Evolutionary conservation across 2,888 invertebrate genomes (phyloP).

Genomic region (Sepioteuthis lessoniana): DNA sequence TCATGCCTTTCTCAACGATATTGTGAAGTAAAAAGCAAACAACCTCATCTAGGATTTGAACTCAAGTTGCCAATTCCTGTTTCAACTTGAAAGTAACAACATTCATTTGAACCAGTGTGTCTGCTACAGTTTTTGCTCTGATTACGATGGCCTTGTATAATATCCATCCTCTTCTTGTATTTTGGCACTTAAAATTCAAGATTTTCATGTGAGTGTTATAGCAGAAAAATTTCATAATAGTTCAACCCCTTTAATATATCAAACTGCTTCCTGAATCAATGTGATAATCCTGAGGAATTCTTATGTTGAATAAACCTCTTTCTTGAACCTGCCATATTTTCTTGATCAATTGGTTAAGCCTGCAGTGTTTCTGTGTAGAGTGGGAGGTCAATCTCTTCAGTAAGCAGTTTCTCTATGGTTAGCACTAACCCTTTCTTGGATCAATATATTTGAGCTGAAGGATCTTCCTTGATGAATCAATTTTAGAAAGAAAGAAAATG

Average conservation of each 20-base stretch:
- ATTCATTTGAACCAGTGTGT: too few species aligned
- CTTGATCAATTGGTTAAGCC: background rate
- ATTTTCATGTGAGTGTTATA: too few species aligned
- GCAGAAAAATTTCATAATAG: background rate
- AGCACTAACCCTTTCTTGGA: background rate
- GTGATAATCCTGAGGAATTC: background rate
- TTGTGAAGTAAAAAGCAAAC: too few species aligned
- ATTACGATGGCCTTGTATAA: too few species aligned
- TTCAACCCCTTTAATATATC: conserved; percentile 18
- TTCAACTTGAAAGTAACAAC: too few species aligned
- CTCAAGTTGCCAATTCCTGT: too few species aligned
- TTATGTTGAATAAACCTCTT: background rate
- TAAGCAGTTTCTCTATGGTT: background rate
- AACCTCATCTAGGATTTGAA: too few species aligned
- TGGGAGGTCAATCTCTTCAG: background rate
- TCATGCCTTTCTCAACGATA: too few species aligned
- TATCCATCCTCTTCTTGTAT: too few species aligned
- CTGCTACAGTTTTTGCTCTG: too few species aligned
- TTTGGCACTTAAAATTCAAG: too few species aligned
- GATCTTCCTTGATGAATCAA: background rate
- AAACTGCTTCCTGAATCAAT: background rate
- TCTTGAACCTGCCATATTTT: background rate
- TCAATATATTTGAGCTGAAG: background rate
- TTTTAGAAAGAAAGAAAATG: background rate
- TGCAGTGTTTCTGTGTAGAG: background rate